Base-by-base conservation (phyloP, 2,113 vertebrate genomes). In the Phasianus colchicus region DNA sequence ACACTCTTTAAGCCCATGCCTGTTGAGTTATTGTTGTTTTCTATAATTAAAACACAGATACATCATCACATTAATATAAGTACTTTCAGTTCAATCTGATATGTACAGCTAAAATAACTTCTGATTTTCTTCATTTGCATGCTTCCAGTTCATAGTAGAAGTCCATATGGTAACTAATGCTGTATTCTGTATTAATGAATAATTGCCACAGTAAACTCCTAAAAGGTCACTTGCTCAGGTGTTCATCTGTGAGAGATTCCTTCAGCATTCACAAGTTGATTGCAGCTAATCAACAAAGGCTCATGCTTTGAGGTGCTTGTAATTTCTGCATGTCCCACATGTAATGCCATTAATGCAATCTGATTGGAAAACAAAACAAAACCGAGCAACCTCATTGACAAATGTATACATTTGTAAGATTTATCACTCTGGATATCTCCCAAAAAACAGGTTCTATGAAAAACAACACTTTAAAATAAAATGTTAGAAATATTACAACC, bases 131-230 rank as follows among this genome's bases (percentile, higher is more conserved):
- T 79, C 9, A 2, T 11, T 74, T 77, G 25, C 2, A 3, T 88
- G 73, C 71, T 81, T 30, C 20, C 1, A 1, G 52, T 72, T 91
- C 75, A 42, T 64, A 40, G 25, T 67, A 78, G 52, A 60, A 9
- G 5, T 5, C 90, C 9, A 14, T n/a, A 10, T 40, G 22, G 32
- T 89, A 96, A 88, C 95, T 94, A 80, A 40, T 64, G 25, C 34
- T 95, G 81, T 90, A 47, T 30, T 83, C 27, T 88, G 0, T 83
- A 48, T 80, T 85, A 89, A 85, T 73, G 71, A 88, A 66, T 85
- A 90, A 94, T 90, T 96, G 29, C 40, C 43, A 81, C 42, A 50
- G 36, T 90, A 73, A 96, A 81, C 20, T 73, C 45, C 16, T 75
- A 8, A 95, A 78, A 92, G 42, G 66, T 86, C 86, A 34, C 36